phyloP scores from a whole-genome alignment of 2,797 vertebrate species.

The Syngnathus acus region DNA sequence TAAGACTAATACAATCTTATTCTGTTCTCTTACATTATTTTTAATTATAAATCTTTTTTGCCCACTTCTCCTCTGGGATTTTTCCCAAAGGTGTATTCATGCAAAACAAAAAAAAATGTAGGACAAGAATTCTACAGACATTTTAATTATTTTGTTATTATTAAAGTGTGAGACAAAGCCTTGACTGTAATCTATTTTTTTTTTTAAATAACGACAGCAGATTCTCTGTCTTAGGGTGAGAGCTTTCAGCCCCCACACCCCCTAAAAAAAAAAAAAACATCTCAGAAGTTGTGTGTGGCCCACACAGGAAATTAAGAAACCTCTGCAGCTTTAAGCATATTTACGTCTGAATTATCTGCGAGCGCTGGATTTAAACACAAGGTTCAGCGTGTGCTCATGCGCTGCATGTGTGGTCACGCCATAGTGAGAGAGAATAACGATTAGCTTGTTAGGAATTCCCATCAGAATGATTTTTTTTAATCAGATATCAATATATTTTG shows the following conservation, averaged over 20 bases:
- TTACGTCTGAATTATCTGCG: conserved; percentile 72
- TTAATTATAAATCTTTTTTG: not conserved
- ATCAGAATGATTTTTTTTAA: conserved; percentile 5
- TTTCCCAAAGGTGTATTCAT: not conserved
- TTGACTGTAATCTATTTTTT: conserved; percentile 56
- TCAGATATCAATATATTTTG: not conserved
- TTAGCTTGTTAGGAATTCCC: conserved; percentile 16
- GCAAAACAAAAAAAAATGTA: conserved; percentile 23
- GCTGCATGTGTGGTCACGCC: conserved; percentile 46
- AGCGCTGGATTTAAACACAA: conserved; percentile 68
- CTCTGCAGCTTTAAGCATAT: conserved; percentile 73
- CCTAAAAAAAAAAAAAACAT: conserved; percentile 19
- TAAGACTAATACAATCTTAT: not conserved
- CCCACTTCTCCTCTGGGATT: not conserved
- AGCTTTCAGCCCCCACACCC: conserved; percentile 27
- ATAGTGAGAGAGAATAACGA: not conserved
- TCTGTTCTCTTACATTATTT: not conserved
- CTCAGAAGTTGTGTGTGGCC: conserved; percentile 69
- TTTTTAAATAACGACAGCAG: conserved; percentile 56
- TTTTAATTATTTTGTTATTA: conserved; percentile 47
- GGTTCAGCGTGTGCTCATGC: conserved; percentile 56
- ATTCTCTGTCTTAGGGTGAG: conserved; percentile 53
- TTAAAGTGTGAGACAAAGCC: conserved; percentile 39
- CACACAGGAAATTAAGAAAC: conserved; percentile 79
- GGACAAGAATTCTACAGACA: conserved; percentile 10